Conservation (phyloP, 2,113 vertebrate species). For the Uria lomvia region DNA sequence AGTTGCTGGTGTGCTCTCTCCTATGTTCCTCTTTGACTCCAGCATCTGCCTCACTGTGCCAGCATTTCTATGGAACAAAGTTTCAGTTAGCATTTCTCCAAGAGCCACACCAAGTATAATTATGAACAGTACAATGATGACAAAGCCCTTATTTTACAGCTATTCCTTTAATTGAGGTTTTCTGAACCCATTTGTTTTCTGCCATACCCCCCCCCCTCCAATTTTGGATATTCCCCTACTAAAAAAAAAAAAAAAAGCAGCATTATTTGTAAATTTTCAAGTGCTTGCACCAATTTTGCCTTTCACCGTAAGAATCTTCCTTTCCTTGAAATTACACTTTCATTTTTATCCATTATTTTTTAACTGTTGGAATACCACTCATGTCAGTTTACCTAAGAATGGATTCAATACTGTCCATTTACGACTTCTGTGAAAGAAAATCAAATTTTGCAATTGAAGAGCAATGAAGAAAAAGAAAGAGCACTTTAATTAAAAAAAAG, state of each 20-base stretch:
- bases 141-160: neutral
- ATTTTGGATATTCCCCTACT: neutral
- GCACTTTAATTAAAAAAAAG: neutral
- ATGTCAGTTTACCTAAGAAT: neutral
- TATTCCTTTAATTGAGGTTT: neutral
- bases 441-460: neutral
- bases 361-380: neutral
- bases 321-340: neutral
- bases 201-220: neutral
- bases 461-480: neutral
- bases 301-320: neutral
- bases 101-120: neutral
- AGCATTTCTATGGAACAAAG: constrained; percentile 65
- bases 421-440: neutral
- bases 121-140: neutral
- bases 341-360: neutral
- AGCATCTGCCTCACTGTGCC: constrained; percentile 80
- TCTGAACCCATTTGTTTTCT: neutral
- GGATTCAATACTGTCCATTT: neutral
- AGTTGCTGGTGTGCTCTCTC: constrained; percentile 60
- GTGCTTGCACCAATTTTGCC: neutral
- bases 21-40: constrained; percentile 76
- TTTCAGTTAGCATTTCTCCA: neutral
- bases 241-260: neutral
- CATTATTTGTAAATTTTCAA: neutral